Evolutionary conservation across 2,797 vertebrate genomes (phyloP).

Genomic region (Sebastes cheni): DNA sequence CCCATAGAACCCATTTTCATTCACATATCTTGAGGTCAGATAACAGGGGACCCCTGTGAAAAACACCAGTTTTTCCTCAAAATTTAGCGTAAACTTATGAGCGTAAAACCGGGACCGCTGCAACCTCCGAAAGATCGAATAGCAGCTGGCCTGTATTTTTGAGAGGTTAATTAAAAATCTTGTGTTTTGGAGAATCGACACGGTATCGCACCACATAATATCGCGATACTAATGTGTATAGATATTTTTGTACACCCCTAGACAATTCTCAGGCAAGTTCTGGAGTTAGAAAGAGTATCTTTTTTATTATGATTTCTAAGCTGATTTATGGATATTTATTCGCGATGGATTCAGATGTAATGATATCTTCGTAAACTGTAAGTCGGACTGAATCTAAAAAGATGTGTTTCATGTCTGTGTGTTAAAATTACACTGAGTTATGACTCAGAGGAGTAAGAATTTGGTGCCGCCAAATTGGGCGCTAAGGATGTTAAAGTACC

Average conservation of each 20-base stretch:
- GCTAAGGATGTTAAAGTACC: too few species aligned
- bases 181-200: too few species aligned
- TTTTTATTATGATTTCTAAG: background rate
- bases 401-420: background rate
- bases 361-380: background rate
- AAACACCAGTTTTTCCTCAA: rapidly evolving
- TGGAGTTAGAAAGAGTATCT: background rate
- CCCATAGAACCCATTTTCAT: too few species aligned
- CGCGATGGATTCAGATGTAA: background rate
- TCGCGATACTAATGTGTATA: too few species aligned
- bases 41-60: rapidly evolving
- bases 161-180: too few species aligned
- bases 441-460: background rate
- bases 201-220: too few species aligned
- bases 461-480: too few species aligned
- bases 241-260: too few species aligned
- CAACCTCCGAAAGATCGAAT: too few species aligned
- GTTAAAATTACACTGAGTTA: background rate
- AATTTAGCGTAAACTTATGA: too few species aligned
- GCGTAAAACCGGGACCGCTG: rapidly evolving
- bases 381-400: background rate
- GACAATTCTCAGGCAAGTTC: background rate
- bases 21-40: too few species aligned
- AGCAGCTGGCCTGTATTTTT: too few species aligned
- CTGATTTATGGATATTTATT: background rate